Evolutionary conservation across 2,797 vertebrate species (phyloP), one percentile per base, ranked within the genome.

Genomic region (Mycteria americana): DNA sequence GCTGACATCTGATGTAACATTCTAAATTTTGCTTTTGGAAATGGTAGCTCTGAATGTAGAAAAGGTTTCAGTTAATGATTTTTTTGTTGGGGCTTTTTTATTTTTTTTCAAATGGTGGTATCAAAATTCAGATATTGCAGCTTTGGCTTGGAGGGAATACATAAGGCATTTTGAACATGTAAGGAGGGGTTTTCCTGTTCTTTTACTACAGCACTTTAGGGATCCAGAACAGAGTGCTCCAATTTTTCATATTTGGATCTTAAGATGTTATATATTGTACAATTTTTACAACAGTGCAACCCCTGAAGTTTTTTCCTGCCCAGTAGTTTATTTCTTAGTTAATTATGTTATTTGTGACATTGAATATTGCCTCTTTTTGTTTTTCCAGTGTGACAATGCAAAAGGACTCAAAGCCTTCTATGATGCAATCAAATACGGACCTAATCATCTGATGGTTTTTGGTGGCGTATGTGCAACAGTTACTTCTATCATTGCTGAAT

Each of bases 401-500:
- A 99, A 99, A 97, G 99, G 99, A 94, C 97, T 99, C 97, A 98
- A 99, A 98, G 99, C 99, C 98, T 99, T 99, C 98, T 99, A 99
- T 18, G 99, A 99, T 89, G 99, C 99, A 97, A 99, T 99, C 98
- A 99, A 99, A 98, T 99, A 99, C 5, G 99, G 99, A 88, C 99
- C 99, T 85, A 99, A 99, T 97, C 99, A 99, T 97, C 98, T 99
- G 97, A 99, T 99, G 99, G 99, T 99, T 98, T 99, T 99, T 84
- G 99, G 99, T 59, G 99, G 99, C 2, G 99, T 99, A 89, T 99
- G 99, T 97, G 99, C 99, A 4, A 99, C 99, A 2, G 99, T 99
- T 94, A 99, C 99, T 7, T 99, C 99, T 87, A 99, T 99, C 98
- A 99, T 99, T 43, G 99, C 99, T 1, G 99, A 99, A 97, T 99